These are phyloP conservation scores for Sarcophilus harrisii DNA, from an alignment of 2,797 vertebrate genomes.

Conservation along the genomic window DNA sequence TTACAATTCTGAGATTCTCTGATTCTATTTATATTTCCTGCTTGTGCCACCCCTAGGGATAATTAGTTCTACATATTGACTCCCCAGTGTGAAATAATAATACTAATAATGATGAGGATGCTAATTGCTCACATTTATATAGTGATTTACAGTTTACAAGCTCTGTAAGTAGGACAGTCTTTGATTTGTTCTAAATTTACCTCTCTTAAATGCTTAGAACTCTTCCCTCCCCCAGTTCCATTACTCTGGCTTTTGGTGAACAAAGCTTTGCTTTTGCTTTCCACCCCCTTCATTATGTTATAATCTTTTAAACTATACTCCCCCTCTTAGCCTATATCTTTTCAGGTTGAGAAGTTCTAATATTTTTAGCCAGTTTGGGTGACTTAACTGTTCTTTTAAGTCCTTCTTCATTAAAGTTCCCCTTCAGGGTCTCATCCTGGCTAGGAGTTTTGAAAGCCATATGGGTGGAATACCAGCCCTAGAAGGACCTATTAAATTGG, in stretches of 20 bases:
- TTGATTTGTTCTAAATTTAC: constrained; percentile 2
- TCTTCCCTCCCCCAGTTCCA: background rate
- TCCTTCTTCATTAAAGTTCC: background rate
- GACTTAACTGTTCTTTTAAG: background rate
- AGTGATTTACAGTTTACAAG: background rate
- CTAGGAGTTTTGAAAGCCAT: background rate
- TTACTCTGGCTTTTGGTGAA: background rate
- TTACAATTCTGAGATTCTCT: background rate
- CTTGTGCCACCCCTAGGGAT: background rate
- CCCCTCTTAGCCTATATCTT: background rate
- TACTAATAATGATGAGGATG: background rate
- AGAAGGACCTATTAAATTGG: background rate
- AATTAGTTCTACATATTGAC: background rate
- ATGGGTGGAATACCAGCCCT: background rate
- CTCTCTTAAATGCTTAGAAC: background rate
- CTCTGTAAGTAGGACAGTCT: constrained; percentile 1
- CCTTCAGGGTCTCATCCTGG: background rate
- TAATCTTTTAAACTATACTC: background rate
- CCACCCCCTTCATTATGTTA: background rate
- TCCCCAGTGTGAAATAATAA: constrained; percentile 1
- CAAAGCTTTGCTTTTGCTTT: background rate
- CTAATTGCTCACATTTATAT: background rate
- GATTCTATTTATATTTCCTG: background rate
- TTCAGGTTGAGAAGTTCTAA: background rate
- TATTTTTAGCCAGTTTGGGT: background rate